Evolutionary conservation across 1,140 invertebrate genomes (phyloP).

Genomic region (Cydia strobilella): DNA sequence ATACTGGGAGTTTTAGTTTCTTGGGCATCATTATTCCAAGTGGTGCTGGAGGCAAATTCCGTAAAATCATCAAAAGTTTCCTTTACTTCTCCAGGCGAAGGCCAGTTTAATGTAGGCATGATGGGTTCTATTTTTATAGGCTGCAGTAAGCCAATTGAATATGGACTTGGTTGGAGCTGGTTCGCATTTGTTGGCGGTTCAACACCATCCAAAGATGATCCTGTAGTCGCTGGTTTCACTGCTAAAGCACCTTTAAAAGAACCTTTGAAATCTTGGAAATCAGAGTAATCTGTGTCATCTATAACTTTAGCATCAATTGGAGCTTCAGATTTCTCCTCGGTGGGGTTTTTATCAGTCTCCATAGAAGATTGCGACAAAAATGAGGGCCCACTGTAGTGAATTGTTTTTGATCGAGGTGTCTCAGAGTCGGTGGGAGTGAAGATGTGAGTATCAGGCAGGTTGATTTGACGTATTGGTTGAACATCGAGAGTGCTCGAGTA

Average conservation of each 20-base stretch:
- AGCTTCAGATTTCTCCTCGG: constrained; percentile 35
- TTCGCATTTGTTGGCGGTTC: constrained; percentile 33
- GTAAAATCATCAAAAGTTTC: constrained; percentile 73
- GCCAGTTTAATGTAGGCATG: constrained; percentile 76
- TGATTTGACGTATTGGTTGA: constrained; percentile 74
- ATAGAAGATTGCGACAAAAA: constrained; percentile 47
- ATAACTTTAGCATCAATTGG: constrained; percentile 38
- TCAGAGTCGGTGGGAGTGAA: constrained; percentile 78
- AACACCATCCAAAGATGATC: background rate
- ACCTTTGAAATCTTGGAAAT: constrained; percentile 75
- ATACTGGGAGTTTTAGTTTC: constrained; percentile 3
- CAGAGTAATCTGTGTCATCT: constrained; percentile 63
- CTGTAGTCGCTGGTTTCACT: background rate
- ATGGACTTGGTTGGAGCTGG: constrained; percentile 37
- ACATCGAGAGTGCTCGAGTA: constrained; percentile 63
- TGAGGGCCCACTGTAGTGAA: constrained; percentile 66
- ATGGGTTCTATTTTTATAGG: constrained; percentile 71
- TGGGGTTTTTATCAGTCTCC: constrained; percentile 38
- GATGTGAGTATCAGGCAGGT: constrained; percentile 77
- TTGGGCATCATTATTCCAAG: constrained; percentile 44
- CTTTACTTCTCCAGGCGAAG: constrained; percentile 75
- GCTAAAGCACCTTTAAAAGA: constrained; percentile 31
- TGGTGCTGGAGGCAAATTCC: constrained; percentile 60
- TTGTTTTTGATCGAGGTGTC: constrained; percentile 76
- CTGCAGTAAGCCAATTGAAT: constrained; percentile 67